These are phyloP conservation scores for Torymus aiolomorphi DNA, from an alignment of 2,888 invertebrate species.

Conservation along the genomic window DNA sequence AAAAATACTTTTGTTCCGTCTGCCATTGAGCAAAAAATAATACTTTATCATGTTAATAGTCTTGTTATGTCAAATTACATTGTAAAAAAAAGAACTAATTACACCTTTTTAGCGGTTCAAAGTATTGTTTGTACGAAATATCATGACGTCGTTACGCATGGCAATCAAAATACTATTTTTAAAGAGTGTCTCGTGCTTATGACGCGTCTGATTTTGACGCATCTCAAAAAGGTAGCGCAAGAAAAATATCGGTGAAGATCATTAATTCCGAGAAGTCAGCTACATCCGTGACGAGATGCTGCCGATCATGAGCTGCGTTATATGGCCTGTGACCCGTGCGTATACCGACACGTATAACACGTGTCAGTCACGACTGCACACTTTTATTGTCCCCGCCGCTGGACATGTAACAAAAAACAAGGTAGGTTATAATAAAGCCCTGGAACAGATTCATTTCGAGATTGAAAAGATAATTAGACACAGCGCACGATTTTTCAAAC, in stretches of 20 bases:
- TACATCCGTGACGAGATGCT: conserved; percentile 61
- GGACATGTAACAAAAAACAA: conserved; percentile 28
- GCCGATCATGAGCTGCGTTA: conserved; percentile 66
- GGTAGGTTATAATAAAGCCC: conserved; percentile 25
- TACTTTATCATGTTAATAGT: conserved; percentile 30
- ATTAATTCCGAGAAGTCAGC: conserved; percentile 64
- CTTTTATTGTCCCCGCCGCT: conserved; percentile 26
- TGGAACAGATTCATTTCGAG: conserved; percentile 29
- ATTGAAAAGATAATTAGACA: conserved; percentile 33
- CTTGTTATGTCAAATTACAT: conserved; percentile 5
- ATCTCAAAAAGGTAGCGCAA: conserved; percentile 47
- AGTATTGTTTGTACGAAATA: conserved; percentile 16
- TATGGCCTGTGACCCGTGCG: conserved; percentile 63
- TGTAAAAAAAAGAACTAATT: conserved; percentile 16
- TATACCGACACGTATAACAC: conserved; percentile 53
- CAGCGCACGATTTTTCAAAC: conserved; percentile 12
- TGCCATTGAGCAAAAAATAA: background rate
- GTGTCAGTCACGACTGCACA: conserved; percentile 60
- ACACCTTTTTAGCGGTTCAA: conserved; percentile 7
- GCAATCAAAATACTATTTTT: conserved; percentile 49
- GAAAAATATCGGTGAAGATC: conserved; percentile 60
- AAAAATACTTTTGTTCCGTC: no score
- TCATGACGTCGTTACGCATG: conserved; percentile 28
- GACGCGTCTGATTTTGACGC: conserved; percentile 48
- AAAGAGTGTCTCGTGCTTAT: conserved; percentile 2